A percentile compares a stretch with the other conserved stretches of the same genome.
Evolutionary conservation across 2,888 invertebrate genomes (phyloP).

Genomic region (Pasiphila rectangulata): DNA sequence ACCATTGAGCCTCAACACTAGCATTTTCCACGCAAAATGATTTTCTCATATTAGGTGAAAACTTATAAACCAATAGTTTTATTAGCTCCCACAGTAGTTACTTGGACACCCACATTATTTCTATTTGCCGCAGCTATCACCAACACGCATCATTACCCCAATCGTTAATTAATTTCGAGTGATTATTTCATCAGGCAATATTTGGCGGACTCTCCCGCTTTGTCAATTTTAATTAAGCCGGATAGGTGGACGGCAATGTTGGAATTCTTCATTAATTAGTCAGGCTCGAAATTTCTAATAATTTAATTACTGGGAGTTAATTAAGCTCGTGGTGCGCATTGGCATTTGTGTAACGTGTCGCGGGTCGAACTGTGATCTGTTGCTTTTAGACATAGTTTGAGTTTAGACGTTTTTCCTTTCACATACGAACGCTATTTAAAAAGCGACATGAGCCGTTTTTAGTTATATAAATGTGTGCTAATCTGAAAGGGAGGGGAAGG

Average conservation of each 20-base stretch:
- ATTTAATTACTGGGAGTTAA: constrained; percentile 79
- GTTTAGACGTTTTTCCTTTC: too few species aligned
- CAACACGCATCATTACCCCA: constrained; percentile 76
- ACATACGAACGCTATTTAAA: too few species aligned
- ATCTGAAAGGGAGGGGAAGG: too few species aligned
- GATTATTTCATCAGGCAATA: constrained; percentile 79
- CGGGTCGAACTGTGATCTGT: constrained; percentile 40
- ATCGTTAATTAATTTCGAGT: constrained; percentile 80
- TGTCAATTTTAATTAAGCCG: constrained; percentile 79
- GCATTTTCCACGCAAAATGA: too few species aligned
- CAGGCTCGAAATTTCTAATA: constrained; percentile 78
- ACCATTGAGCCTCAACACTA: too few species aligned
- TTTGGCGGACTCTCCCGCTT: constrained; percentile 73
- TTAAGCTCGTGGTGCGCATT: constrained; percentile 58
- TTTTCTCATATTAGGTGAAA: too few species aligned
- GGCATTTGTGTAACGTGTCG: constrained; percentile 68
- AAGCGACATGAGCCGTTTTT: too few species aligned
- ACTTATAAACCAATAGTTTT: too few species aligned
- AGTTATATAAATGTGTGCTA: too few species aligned
- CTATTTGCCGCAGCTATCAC: constrained; percentile 51
- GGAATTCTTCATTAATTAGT: constrained; percentile 80
- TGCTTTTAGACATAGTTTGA: too few species aligned
- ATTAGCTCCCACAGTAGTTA: too few species aligned
- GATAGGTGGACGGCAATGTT: constrained; percentile 79
- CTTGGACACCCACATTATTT: neutral